Percentiles rank a stretch among this genome's conserved stretches.
These are phyloP conservation scores for Lasioglossum marginatum DNA, from an alignment of 2,888 invertebrate genomes.

Conservation along the genomic window DNA sequence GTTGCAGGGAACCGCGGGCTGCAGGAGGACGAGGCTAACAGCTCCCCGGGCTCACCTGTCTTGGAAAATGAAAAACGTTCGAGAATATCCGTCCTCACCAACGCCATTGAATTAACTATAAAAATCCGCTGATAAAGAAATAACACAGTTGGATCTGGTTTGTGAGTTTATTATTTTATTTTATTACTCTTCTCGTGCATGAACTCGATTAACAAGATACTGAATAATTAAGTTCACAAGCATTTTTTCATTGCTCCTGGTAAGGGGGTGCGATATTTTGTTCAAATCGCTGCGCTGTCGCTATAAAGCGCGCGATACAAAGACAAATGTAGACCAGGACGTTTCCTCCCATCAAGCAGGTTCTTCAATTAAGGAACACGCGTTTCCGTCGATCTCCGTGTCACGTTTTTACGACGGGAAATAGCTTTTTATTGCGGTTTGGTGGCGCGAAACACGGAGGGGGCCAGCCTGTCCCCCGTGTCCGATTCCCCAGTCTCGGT, in stretches of 20 bases:
- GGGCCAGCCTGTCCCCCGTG: neutral
- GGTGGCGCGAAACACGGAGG: neutral
- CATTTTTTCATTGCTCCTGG: neutral
- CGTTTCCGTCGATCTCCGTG: neutral
- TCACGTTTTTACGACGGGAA: slow-evolving; percentile 37
- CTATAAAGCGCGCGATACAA: neutral
- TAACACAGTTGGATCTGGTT: too few relatives aligned
- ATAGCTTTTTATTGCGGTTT: slow-evolving; percentile 38
- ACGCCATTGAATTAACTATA: slow-evolving; percentile 57
- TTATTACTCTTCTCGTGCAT: too few relatives aligned
- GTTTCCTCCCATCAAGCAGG: neutral
- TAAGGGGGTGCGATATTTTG: neutral
- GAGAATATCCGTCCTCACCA: slow-evolving; percentile 36
- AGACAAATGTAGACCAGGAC: neutral
- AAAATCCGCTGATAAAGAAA: slow-evolving; percentile 39
- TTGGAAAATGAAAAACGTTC: slow-evolving; percentile 74
- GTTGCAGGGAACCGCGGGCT: slow-evolving; percentile 34
- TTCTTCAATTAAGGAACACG: neutral
- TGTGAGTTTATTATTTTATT: too few relatives aligned
- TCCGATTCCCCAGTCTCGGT: slow-evolving; percentile 2
- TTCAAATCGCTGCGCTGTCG: neutral
- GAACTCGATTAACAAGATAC: too few relatives aligned
- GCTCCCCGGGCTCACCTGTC: slow-evolving; percentile 56
- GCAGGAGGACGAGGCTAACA: slow-evolving; percentile 52
- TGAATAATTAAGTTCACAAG: too few relatives aligned